phyloP scores from a whole-genome alignment of 2,113 vertebrate genomes.

The Abramis brama region DNA sequence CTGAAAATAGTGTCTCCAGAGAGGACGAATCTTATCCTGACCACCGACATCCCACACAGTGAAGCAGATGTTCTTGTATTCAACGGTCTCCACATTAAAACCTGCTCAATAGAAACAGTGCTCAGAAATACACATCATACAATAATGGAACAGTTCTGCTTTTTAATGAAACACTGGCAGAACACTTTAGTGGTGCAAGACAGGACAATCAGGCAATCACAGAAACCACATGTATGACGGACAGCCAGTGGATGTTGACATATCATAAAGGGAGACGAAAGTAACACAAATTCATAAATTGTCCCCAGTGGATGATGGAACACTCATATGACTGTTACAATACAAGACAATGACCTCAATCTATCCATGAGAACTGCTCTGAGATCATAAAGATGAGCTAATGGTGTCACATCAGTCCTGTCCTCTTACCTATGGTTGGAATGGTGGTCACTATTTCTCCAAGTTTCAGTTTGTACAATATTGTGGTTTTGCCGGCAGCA shows the following conservation, averaged over 20 bases:
- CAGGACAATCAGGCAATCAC: background rate
- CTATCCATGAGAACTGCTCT: background rate
- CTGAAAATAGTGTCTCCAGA: constrained; percentile 95
- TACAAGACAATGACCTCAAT: background rate
- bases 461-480: constrained; percentile 94
- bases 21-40: constrained; percentile 93
- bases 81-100: constrained; percentile 94
- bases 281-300: background rate
- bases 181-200: background rate
- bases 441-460: constrained; percentile 96
- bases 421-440: constrained; percentile 89
- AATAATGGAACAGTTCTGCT: background rate
- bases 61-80: constrained; percentile 94
- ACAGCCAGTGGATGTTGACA: background rate
- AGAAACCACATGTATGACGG: background rate
- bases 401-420: background rate
- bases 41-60: constrained; percentile 95
- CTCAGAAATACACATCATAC: background rate
- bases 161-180: background rate
- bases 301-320: background rate
- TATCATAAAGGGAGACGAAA: background rate
- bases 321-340: background rate
- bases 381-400: background rate
- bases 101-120: constrained; percentile 67
- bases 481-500: constrained; percentile 95